These are phyloP conservation scores for Drosophila ananassae DNA, from an alignment of 1,140 invertebrate species.

Conservation along the genomic window DNA sequence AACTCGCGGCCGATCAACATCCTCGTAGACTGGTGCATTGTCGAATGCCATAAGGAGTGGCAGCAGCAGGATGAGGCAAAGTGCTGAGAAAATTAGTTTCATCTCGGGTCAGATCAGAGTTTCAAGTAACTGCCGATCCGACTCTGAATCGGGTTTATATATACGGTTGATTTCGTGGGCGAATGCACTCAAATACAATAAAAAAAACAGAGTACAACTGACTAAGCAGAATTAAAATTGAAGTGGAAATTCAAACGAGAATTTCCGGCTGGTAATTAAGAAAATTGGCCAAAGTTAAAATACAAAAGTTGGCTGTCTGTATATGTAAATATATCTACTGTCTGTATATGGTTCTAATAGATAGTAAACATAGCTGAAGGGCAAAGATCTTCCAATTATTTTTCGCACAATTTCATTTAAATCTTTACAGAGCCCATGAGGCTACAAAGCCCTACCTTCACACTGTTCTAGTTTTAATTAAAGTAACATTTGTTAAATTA, in stretches of 20 bases:
- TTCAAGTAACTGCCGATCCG: constrained; percentile 38
- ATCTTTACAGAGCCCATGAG: too few relatives aligned
- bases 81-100: constrained; percentile 25
- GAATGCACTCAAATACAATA: neutral
- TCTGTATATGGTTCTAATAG: constrained; percentile 50
- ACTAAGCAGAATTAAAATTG: neutral
- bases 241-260: constrained; percentile 21
- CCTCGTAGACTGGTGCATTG: neutral
- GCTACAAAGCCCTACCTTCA: too few relatives aligned
- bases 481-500: constrained; percentile 72
- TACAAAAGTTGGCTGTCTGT: constrained; percentile 12
- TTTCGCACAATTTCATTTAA: constrained; percentile 72
- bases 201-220: neutral
- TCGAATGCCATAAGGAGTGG: constrained; percentile 20
- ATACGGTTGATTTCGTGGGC: constrained; percentile 1
- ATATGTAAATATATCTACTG: constrained; percentile 5
- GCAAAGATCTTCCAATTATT: constrained; percentile 68
- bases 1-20: neutral
- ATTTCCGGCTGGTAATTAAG: constrained; percentile 65
- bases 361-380: constrained; percentile 74
- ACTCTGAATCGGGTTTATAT: constrained; percentile 29
- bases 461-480: constrained; percentile 58
- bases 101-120: constrained; percentile 19
- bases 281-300: constrained; percentile 55
- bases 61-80: constrained; percentile 37